Percentiles rank a stretch among this genome's conserved stretches.
phyloP scores from a whole-genome alignment of 2,888 invertebrate species.

The Xylophagus ater region DNA sequence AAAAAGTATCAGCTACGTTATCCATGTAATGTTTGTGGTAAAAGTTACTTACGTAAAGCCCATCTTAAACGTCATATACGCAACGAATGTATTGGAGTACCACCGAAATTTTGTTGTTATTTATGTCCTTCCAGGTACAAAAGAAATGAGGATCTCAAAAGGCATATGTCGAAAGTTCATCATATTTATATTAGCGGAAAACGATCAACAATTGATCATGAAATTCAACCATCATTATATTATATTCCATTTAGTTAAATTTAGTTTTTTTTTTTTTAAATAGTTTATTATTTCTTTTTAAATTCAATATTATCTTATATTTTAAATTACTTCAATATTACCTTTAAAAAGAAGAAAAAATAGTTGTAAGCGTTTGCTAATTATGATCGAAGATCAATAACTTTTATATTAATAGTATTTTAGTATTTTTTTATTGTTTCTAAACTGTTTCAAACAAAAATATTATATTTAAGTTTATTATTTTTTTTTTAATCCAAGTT shows the following conservation, averaged over 20 bases:
- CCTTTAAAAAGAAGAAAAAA: neutral
- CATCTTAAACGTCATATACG: slow-evolving; percentile 27
- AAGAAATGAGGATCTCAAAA: slow-evolving; percentile 26
- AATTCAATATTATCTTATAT: slow-evolving; percentile 8
- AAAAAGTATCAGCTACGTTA: slow-evolving; percentile 23
- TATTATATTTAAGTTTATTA: too few species aligned
- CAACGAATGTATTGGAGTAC: slow-evolving; percentile 27
- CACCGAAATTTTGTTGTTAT: slow-evolving; percentile 26
- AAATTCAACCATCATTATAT: slow-evolving; percentile 20
- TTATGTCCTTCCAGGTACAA: slow-evolving; percentile 25
- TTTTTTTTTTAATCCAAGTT: too few species aligned
- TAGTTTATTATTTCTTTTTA: slow-evolving; percentile 4
- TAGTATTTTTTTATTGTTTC: slow-evolving; percentile 3
- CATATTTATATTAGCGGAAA: slow-evolving; percentile 9
- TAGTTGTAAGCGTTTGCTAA: too few species aligned
- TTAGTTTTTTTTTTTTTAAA: slow-evolving; percentile 1
- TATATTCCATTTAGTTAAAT: slow-evolving; percentile 21
- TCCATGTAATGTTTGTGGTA: slow-evolving; percentile 27
- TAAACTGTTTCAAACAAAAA: too few species aligned
- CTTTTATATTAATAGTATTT: neutral
- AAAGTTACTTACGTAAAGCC: slow-evolving; percentile 27
- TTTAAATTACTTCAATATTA: neutral
- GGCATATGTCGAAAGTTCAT: slow-evolving; percentile 25
- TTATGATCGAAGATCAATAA: too few species aligned
- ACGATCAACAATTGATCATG: slow-evolving; percentile 14